Evolutionary conservation across 2,797 vertebrate species (phyloP).

Genomic region (Myotis vivesi): DNA sequence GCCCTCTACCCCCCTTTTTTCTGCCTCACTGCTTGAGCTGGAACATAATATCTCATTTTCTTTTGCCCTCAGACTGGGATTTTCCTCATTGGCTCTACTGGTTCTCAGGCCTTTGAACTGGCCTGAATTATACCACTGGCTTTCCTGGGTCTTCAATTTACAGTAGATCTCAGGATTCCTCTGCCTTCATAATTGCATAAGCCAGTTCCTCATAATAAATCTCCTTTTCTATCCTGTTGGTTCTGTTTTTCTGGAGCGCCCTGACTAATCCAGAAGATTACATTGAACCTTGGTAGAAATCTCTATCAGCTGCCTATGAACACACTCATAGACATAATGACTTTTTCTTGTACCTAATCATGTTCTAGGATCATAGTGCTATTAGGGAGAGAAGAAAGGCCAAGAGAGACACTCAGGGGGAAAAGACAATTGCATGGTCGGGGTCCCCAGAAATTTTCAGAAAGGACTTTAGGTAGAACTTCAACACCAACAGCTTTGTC

Average conservation of each 20-base stretch:
- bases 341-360: neutral
- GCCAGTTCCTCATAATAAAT: neutral
- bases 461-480: neutral
- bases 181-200: neutral
- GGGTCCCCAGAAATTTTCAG: neutral
- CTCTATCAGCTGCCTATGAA: neutral
- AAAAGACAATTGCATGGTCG: neutral
- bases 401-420: neutral
- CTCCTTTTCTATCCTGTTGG: neutral
- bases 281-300: neutral
- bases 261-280: neutral
- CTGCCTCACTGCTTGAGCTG: neutral
- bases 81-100: neutral
- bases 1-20: accelerated
- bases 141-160: neutral
- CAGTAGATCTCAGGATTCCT: neutral
- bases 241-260: neutral
- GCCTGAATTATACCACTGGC: neutral
- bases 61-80: neutral
- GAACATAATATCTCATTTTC: neutral
- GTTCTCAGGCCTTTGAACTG: neutral
- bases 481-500: neutral
- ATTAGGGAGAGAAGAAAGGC: neutral
- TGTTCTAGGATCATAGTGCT: neutral
- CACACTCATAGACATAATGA: neutral